These are phyloP conservation scores for Graptemys geographica DNA, from an alignment of 2,797 vertebrate genomes.

Conservation along the genomic window DNA sequence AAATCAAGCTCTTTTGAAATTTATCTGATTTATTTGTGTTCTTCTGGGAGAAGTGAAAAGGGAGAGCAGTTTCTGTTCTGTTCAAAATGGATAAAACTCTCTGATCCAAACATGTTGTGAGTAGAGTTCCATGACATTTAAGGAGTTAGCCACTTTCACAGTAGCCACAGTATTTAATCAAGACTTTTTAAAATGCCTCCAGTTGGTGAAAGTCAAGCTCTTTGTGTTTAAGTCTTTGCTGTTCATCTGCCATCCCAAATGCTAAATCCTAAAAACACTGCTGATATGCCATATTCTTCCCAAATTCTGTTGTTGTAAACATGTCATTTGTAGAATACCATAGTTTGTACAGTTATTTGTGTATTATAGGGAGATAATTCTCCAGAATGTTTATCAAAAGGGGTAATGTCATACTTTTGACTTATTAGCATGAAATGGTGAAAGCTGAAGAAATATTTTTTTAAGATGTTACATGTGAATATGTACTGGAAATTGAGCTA, in stretches of 20 bases:
- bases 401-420: constrained; percentile 5
- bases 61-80: neutral
- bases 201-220: neutral
- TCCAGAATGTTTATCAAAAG: constrained; percentile 32
- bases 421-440: neutral
- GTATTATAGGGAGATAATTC: neutral
- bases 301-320: neutral
- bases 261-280: neutral
- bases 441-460: neutral
- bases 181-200: too few relatives aligned
- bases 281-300: neutral
- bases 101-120: neutral
- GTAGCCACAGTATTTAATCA: neutral
- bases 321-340: neutral
- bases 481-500: neutral
- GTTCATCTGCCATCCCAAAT: neutral
- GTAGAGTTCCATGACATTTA: neutral
- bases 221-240: neutral
- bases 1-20: constrained; percentile 15
- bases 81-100: too few relatives aligned
- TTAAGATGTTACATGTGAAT: neutral
- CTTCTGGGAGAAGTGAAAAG: neutral
- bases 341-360: neutral
- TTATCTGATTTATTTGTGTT: neutral
- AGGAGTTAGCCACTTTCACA: neutral